A percentile compares a stretch with the other conserved stretches of the same genome.
Conservation (phyloP, 2,113 vertebrate genomes). For the Tapirus terrestris region DNA sequence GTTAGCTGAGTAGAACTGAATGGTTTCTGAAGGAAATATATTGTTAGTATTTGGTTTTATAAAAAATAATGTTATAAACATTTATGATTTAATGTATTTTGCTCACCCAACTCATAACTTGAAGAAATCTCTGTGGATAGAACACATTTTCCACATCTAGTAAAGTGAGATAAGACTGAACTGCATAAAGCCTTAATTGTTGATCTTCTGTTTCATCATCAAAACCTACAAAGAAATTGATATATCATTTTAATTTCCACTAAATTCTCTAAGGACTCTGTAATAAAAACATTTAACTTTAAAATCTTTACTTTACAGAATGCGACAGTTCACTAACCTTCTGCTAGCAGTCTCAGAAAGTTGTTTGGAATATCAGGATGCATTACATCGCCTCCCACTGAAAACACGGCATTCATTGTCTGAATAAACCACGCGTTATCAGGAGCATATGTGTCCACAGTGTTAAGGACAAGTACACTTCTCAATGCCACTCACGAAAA, state of each 20-base stretch:
- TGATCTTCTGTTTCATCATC: conserved; percentile 90
- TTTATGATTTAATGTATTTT: background rate
- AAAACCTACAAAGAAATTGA: conserved; percentile 86
- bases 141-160: conserved; percentile 87
- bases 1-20: background rate
- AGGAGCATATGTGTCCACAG: conserved; percentile 92
- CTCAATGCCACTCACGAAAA: conserved; percentile 49
- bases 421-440: conserved; percentile 97
- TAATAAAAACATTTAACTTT: conserved; percentile 47
- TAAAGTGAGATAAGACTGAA: conserved; percentile 91
- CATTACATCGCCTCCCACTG: conserved; percentile 93
- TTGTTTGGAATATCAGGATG: conserved; percentile 94
- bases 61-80: conserved; percentile 19
- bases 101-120: conserved; percentile 99
- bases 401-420: conserved; percentile 97
- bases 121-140: conserved; percentile 95
- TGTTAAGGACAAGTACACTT: conserved; percentile 75
- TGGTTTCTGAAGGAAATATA: conserved; percentile 3
- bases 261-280: conserved; percentile 29
- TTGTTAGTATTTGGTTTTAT: background rate
- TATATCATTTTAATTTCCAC: conserved; percentile 32
- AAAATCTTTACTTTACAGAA: conserved; percentile 45
- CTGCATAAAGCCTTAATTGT: conserved; percentile 92
- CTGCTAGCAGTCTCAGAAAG: conserved; percentile 94
- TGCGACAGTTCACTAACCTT: conserved; percentile 87